Evolutionary conservation across 2,888 invertebrate genomes (phyloP).

Genomic region (Chloroclysta siterata): DNA sequence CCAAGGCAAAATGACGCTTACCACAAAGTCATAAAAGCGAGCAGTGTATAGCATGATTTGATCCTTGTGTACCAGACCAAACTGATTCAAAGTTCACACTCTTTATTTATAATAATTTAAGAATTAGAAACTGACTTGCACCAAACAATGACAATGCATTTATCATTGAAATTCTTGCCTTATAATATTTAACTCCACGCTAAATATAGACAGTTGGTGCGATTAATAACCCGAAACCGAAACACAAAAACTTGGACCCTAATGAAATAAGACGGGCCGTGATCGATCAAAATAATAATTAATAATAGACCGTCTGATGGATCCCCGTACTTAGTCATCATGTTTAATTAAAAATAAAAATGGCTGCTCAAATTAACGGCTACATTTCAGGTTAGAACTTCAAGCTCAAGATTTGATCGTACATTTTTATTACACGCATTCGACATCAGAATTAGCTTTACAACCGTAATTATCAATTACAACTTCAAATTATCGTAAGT

Average conservation of each 20-base stretch:
- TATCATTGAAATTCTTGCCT: slow-evolving; percentile 21
- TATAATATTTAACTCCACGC: slow-evolving; percentile 28
- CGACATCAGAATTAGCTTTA: slow-evolving; percentile 2
- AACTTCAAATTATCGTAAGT: not conserved
- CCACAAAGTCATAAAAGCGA: too few species aligned
- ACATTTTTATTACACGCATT: slow-evolving; percentile 36
- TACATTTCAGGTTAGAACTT: slow-evolving; percentile 66
- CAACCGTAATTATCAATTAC: not conserved
- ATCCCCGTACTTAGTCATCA: slow-evolving; percentile 81
- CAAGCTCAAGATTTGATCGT: slow-evolving; percentile 57
- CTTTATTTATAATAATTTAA: too few species aligned
- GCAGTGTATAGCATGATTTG: too few species aligned
- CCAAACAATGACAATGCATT: slow-evolving; percentile 21
- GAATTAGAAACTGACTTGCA: not conserved
- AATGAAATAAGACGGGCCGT: slow-evolving; percentile 79
- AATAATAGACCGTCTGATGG: slow-evolving; percentile 80
- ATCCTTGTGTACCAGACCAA: too few species aligned
- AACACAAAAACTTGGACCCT: slow-evolving; percentile 68
- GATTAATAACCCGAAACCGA: slow-evolving; percentile 65
- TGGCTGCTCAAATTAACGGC: slow-evolving; percentile 75
- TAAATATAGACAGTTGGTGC: slow-evolving; percentile 34
- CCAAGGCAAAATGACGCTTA: too few species aligned
- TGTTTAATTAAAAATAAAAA: slow-evolving; percentile 83
- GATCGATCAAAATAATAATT: slow-evolving; percentile 84
- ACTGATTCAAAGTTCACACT: too few species aligned